Conservation (phyloP, 2,113 vertebrate species). For the Barnardius zonarius region DNA sequence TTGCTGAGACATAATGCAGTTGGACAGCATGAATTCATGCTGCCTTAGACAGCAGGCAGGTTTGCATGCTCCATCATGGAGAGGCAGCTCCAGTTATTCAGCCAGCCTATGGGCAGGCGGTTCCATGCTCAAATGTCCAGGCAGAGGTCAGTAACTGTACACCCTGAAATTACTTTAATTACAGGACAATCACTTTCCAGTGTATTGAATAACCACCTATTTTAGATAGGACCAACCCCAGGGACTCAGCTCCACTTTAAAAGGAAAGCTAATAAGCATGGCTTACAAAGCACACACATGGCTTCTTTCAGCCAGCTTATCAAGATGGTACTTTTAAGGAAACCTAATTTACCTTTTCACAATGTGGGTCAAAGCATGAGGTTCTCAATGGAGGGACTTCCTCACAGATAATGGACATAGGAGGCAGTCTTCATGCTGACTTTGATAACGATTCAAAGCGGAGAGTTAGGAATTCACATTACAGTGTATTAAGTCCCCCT, state of each 20-base stretch:
- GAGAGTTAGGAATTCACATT: neutral
- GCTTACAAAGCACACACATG: neutral
- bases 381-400: neutral
- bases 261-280: neutral
- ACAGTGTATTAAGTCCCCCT: neutral
- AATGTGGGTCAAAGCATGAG: neutral
- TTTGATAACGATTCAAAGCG: neutral
- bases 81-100: neutral
- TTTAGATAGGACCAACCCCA: neutral
- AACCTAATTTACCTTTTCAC: neutral
- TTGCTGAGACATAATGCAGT: neutral
- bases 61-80: neutral
- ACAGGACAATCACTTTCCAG: neutral
- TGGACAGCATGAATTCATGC: neutral
- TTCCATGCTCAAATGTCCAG: neutral
- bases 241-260: neutral
- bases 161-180: constrained; percentile 8
- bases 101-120: neutral
- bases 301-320: constrained; percentile 1
- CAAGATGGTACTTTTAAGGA: neutral
- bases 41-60: neutral
- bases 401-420: neutral
- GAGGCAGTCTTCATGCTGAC: neutral
- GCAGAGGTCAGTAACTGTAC: neutral
- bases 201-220: neutral